A percentile compares a stretch with the other conserved stretches of the same genome.
Conservation (phyloP, 2,888 invertebrate genomes). For the Drosophila formosana region DNA sequence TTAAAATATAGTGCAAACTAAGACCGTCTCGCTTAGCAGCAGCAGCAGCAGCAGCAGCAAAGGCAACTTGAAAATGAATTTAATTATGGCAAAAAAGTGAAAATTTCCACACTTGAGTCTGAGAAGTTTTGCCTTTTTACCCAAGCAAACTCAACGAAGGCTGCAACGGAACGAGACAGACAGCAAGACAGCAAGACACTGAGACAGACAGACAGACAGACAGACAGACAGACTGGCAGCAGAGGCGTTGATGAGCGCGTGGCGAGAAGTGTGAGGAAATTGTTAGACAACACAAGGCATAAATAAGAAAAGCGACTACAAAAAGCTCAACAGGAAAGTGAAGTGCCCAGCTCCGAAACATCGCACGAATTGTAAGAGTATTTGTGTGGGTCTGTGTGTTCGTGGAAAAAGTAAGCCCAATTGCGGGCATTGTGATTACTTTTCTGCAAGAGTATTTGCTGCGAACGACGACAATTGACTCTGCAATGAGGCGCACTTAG, state of each 20-base stretch:
- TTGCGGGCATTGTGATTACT: slow-evolving; percentile 22
- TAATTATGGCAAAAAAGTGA: slow-evolving; percentile 83
- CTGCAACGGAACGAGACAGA: slow-evolving; percentile 16
- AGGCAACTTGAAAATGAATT: slow-evolving; percentile 77
- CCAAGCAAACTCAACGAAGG: slow-evolving; percentile 18
- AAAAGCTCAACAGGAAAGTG: slow-evolving; percentile 40
- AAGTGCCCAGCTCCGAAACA: slow-evolving; percentile 40
- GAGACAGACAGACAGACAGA: neutral
- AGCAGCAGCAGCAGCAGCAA: slow-evolving; percentile 43
- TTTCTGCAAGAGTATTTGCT: slow-evolving; percentile 7
- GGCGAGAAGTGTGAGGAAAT: slow-evolving; percentile 66
- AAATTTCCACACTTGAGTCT: slow-evolving; percentile 82
- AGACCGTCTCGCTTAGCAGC: slow-evolving; percentile 12
- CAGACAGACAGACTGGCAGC: neutral
- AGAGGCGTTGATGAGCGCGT: slow-evolving; percentile 64
- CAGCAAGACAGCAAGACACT: neutral
- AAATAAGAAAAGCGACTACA: slow-evolving; percentile 56
- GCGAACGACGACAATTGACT: slow-evolving; percentile 58
- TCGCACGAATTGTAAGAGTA: too few species aligned
- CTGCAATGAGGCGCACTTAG: slow-evolving; percentile 57
- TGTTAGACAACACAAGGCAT: slow-evolving; percentile 74
- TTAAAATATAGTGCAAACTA: slow-evolving; percentile 48
- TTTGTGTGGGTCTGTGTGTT: neutral
- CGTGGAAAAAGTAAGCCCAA: slow-evolving; percentile 15
- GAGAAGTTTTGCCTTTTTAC: slow-evolving; percentile 69